These are phyloP conservation scores for Drosophila eugracilis DNA, from an alignment of 1,140 invertebrate species.

Conservation along the genomic window DNA sequence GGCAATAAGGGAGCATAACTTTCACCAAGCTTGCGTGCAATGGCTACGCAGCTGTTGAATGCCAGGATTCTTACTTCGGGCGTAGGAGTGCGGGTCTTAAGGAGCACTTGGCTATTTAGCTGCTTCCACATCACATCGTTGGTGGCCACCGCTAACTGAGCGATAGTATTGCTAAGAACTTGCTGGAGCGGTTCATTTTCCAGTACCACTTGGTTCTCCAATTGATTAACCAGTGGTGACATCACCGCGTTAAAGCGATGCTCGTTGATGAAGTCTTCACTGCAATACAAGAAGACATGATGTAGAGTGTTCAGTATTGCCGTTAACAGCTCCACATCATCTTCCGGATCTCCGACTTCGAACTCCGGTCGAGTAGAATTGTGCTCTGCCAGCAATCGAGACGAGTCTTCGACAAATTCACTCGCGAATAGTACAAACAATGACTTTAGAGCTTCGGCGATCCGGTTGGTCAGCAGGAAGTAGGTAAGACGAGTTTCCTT, in stretches of 20 bases:
- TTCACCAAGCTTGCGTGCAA: constrained; percentile 91
- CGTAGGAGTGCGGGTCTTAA: constrained; percentile 93
- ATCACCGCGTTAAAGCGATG: constrained; percentile 93
- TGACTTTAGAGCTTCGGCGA: constrained; percentile 93
- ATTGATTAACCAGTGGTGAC: constrained; percentile 94
- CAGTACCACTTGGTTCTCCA: constrained; percentile 91
- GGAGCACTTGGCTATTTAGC: constrained; percentile 94
- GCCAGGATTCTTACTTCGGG: constrained; percentile 87
- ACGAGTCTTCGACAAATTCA: constrained; percentile 92
- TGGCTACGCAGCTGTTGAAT: constrained; percentile 88
- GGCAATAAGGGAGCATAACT: constrained; percentile 92
- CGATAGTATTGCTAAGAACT: constrained; percentile 91
- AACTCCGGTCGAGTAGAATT: constrained; percentile 85
- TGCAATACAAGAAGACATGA: constrained; percentile 93
- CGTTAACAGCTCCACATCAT: constrained; percentile 86
- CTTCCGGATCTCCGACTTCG: constrained; percentile 85
- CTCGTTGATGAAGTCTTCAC: constrained; percentile 92
- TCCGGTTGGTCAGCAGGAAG: constrained; percentile 89
- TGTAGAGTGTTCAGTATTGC: constrained; percentile 91
- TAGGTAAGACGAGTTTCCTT: constrained; percentile 79
- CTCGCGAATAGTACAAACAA: constrained; percentile 95
- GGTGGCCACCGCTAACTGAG: constrained; percentile 91
- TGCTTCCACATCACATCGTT: constrained; percentile 95
- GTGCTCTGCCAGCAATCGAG: constrained; percentile 88
- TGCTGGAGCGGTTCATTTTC: constrained; percentile 86